Evolutionary conservation across 1,140 invertebrate species (phyloP), one percentile per base, ranked within the genome.

Genomic region (Leptopilina clavipes): DNA sequence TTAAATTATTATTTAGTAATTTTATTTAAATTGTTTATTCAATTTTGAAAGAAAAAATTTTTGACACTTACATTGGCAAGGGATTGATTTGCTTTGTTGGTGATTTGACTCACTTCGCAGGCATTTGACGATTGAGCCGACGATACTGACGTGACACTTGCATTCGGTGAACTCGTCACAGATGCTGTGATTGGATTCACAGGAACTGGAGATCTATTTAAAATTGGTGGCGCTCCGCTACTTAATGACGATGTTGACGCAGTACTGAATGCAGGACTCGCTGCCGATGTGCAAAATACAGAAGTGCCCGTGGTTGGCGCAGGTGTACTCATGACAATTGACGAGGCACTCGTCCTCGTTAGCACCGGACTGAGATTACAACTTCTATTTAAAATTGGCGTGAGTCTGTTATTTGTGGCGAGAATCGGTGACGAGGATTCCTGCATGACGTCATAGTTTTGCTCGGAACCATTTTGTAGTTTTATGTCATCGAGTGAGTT

Each of bases 371-470:
- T 90, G 1, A 89, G 52, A 18, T 89, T 89, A 19, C 83, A 86
- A n/a, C 84, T 82, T 73, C 83, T 86, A 56, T 85, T 89, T 8
- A 88, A 89, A 71, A 89, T 91, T 0, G 92, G 91, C 6, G 91
- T 91, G 1, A 87, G 80, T 78, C 84, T 86, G 14, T 84, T 86
- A 81, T 87, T 89, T 52, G 81, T 81, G 10, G 85, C 83, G 2
- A 87, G 76, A 59, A 82, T 78, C 0, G 84, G 86, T 0, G 85
- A 84, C 0, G 81, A 76, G 0, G 83, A 76, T 0, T 89, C 88
- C 44, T 83, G 81, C 88, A 86, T 88, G 9, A 82, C 22, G 0
- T 78, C 77, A 0, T 83, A 81, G 81, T 77, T 22, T 82, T 82
- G 19, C 83, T 83, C 1, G 54, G 84, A 80, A 0, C 85, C 88